Percentiles rank a stretch among this genome's conserved stretches.
Conservation (phyloP, 2,797 vertebrate species). For the Rhadinocentrus ornatus region DNA sequence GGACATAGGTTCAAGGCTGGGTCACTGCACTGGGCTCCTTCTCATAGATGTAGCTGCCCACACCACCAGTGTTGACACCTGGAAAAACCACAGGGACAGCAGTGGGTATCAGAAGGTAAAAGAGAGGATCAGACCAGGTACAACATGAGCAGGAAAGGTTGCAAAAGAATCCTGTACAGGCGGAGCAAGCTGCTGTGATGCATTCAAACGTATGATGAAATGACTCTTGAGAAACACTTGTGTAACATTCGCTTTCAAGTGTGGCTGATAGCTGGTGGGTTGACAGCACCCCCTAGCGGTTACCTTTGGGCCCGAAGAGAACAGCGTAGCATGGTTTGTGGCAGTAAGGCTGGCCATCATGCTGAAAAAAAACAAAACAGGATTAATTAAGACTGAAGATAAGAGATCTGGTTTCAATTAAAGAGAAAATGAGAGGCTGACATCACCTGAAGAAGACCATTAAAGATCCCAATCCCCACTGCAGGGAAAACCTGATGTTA, state of each 20-base stretch:
- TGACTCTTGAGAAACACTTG: conserved; percentile 25
- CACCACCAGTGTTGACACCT: conserved; percentile 98
- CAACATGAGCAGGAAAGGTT: conserved; percentile 39
- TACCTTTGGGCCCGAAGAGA: conserved; percentile 96
- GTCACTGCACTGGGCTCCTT: conserved; percentile 90
- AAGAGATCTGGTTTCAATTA: not conserved
- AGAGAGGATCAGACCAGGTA: conserved; percentile 32
- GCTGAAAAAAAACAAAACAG: conserved; percentile 83
- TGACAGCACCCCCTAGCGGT: conserved; percentile 81
- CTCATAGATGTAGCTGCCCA: conserved; percentile 98
- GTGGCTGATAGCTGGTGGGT: conserved; percentile 50
- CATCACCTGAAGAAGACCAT: not conserved
- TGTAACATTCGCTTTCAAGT: conserved; percentile 64
- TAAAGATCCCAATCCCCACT: not conserved
- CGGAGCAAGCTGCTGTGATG: conserved; percentile 13
- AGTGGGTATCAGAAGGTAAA: conserved; percentile 8
- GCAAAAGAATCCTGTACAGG: conserved; percentile 22
- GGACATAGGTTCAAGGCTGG: conserved; percentile 84
- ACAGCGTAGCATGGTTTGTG: conserved; percentile 88
- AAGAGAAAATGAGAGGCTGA: not conserved
- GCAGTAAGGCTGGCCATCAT: conserved; percentile 92
- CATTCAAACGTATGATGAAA: conserved; percentile 32
- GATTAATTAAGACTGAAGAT: not conserved
- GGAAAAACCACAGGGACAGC: conserved; percentile 66
- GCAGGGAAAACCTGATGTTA: no score